These are phyloP conservation scores for Dryoscopus gambensis DNA, from an alignment of 2,113 vertebrate genomes.

Conservation along the genomic window DNA sequence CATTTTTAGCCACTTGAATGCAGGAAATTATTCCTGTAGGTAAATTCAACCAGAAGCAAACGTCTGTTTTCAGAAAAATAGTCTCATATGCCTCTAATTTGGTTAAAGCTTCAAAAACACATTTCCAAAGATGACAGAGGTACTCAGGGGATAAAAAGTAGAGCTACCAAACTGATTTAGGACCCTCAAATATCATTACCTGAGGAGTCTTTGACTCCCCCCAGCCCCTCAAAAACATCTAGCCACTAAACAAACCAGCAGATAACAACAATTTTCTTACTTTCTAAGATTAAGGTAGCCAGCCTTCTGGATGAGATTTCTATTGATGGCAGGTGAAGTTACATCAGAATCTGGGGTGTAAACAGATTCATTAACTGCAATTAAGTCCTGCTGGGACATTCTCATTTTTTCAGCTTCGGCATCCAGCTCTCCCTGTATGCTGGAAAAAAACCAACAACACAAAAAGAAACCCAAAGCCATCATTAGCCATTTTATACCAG, in stretches of 20 bases:
- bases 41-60: background rate
- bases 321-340: slow-evolving; percentile 79
- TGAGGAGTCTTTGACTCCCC: background rate
- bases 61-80: background rate
- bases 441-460: slow-evolving; percentile 8
- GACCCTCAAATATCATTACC: background rate
- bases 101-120: background rate
- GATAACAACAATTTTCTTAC: slow-evolving; percentile 65
- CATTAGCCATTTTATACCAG: background rate
- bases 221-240: too few species aligned
- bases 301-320: slow-evolving; percentile 93
- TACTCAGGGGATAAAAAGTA: background rate
- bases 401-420: slow-evolving; percentile 88
- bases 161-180: background rate
- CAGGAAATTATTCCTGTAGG: background rate
- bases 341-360: slow-evolving; percentile 89
- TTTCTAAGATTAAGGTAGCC: slow-evolving; percentile 97
- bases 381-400: slow-evolving; percentile 83
- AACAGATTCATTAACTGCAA: slow-evolving; percentile 84
- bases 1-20: background rate
- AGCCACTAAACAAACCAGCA: background rate
- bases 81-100: background rate
- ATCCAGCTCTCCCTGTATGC: slow-evolving; percentile 90
- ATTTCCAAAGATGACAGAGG: background rate
- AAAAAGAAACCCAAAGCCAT: background rate